Base-by-base conservation (phyloP, 1,140 invertebrate species). In the Dreissena polymorpha region DNA sequence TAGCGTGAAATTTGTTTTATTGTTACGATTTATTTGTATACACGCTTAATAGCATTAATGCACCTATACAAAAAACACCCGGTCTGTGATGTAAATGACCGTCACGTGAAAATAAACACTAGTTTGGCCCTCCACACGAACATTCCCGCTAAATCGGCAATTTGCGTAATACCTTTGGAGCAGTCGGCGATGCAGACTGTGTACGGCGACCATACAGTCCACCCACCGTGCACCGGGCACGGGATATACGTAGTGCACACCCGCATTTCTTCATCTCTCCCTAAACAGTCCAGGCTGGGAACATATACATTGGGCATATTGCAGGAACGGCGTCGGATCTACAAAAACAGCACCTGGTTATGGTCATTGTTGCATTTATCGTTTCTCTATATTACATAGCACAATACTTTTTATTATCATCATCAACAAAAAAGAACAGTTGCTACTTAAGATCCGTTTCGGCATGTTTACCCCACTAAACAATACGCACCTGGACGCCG, bases 201-300 rank as follows among this genome's bases (percentile, higher is more conserved):
- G 55, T 27, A 82, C 3, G n/a, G 51, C 0, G 88, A 86, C 91
- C 91, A 92, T 13, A 80, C 73, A 0, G 88, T 88, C 91, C 91
- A 92, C 1, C 77, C 65, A 18, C 90, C 90, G 72, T 91, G 78
- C 27, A 89, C 86, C 13, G 71, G 60, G 29, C 81, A 83, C 16
- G n/a, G 14, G 10, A 71, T 39, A n/a, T 21, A 21, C 10, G 68
- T 76, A 18, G 75, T 51, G 72, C 90, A 91, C n/a, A 60, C 51
- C 21, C 23, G 57, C 79, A 79, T 86, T 29, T 89, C 83, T 16
- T 87, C 75, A 18, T 75, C 72, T 7, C 81, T 75, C 10, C 90
- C 88, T 0, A 39, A 13, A 78, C 89, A 91, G 63, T 69, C 82
- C 10, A 76, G 51, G 3, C 89, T 88, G n/a, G 87, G 89, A 60